These are phyloP conservation scores for Prochilodus magdalenae DNA, from an alignment of 2,113 vertebrate species.

Conservation along the genomic window DNA sequence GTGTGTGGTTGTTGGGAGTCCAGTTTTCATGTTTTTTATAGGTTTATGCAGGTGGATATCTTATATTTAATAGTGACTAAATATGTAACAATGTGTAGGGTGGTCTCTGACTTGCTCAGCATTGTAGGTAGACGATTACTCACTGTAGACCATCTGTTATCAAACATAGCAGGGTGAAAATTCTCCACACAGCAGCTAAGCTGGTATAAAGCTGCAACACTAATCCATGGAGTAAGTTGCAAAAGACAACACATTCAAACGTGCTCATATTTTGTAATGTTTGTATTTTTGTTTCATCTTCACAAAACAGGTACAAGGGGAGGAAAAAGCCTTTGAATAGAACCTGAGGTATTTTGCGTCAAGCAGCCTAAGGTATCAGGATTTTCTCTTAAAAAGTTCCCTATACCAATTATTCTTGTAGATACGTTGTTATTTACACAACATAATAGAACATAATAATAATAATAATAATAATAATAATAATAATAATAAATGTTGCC, in stretches of 20 bases:
- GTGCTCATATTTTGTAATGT: constrained; percentile 76
- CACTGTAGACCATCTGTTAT: too few species aligned
- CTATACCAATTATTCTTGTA: constrained; percentile 78
- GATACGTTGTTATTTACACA: constrained; percentile 81
- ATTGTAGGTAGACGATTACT: too few species aligned
- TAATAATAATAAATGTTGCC: constrained; percentile 56
- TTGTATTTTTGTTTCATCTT: constrained; percentile 84
- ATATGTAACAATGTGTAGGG: too few species aligned
- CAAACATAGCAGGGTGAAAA: too few species aligned
- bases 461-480: constrained; percentile 76
- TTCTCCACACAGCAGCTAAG: too few species aligned
- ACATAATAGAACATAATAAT: constrained; percentile 71
- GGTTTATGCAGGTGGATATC: too few species aligned
- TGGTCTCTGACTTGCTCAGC: too few species aligned
- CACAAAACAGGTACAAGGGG: constrained; percentile 85
- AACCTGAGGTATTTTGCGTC: constrained; percentile 88
- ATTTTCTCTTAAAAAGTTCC: constrained; percentile 81
- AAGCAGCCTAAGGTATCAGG: constrained; percentile 85
- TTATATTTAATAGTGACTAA: too few species aligned
- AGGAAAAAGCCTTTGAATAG: constrained; percentile 83
- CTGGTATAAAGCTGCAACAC: not conserved
- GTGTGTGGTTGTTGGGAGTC: too few species aligned
- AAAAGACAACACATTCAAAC: constrained; percentile 60
- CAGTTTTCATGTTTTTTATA: too few species aligned
- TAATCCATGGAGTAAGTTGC: not conserved